These are phyloP conservation scores for Cotesia congregata DNA, from an alignment of 2,888 invertebrate genomes.

Conservation along the genomic window DNA sequence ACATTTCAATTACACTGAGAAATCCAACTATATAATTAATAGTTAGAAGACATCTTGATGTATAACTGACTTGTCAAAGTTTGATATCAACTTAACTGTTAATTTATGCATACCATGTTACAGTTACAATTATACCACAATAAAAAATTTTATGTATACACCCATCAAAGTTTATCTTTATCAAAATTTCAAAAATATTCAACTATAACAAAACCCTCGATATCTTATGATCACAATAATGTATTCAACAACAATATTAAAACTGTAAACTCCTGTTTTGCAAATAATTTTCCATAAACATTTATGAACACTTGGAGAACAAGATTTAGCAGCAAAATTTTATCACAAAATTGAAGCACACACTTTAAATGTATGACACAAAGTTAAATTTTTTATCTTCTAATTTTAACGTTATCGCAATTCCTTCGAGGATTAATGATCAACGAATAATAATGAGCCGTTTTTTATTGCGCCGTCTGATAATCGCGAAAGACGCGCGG, in stretches of 20 bases:
- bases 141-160: not conserved
- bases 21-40: not conserved
- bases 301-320: no score
- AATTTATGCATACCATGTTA: not conserved
- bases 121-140: not conserved
- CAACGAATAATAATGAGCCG: slow-evolving; percentile 43
- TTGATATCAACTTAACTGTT: not conserved
- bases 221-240: no score
- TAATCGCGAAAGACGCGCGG: slow-evolving; percentile 69
- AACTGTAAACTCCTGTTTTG: no score
- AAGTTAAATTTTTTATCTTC: no score
- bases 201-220: no score
- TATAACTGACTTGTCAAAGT: not conserved
- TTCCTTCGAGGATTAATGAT: slow-evolving; percentile 24
- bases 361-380: no score
- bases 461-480: slow-evolving; percentile 63
- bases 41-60: not conserved
- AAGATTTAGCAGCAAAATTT: no score
- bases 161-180: not conserved
- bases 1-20: not conserved
- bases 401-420: no score
- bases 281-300: no score
- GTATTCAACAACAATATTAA: no score
- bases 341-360: no score
- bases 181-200: not conserved